phyloP scores from a whole-genome alignment of 1,140 invertebrate genomes.

The Cepaea nemoralis region DNA sequence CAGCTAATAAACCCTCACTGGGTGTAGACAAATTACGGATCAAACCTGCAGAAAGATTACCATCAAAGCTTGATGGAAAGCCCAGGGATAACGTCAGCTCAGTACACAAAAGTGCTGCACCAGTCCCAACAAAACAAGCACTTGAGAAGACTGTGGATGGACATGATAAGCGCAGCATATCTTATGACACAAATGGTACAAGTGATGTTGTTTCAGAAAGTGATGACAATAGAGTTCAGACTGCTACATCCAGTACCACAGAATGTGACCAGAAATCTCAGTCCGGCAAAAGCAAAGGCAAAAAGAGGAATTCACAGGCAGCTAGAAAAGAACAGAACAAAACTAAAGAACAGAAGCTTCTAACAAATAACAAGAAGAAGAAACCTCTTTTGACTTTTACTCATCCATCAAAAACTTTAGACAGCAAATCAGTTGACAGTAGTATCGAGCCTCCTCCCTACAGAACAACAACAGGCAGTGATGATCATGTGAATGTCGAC shows the following conservation, averaged over 20 bases:
- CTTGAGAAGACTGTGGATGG: slow-evolving; percentile 12
- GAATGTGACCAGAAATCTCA: slow-evolving; percentile 32
- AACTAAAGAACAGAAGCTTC: slow-evolving; percentile 38
- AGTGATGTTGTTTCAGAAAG: slow-evolving; percentile 60
- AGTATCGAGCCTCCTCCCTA: slow-evolving; percentile 48
- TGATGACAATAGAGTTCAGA: slow-evolving; percentile 49
- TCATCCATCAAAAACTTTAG: slow-evolving; percentile 53
- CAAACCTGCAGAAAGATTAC: slow-evolving; percentile 46
- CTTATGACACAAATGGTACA: slow-evolving; percentile 53
- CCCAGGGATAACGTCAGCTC: slow-evolving; percentile 36
- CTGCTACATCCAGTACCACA: slow-evolving; percentile 38
- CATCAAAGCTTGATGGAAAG: slow-evolving; percentile 55
- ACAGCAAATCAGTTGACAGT: not conserved
- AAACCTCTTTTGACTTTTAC: slow-evolving; percentile 62
- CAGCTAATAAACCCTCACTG: slow-evolving; percentile 51
- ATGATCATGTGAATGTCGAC: slow-evolving; percentile 9
- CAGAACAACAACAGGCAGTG: slow-evolving; percentile 39
- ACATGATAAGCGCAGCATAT: slow-evolving; percentile 44
- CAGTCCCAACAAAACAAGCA: slow-evolving; percentile 13
- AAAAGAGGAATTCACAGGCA: slow-evolving; percentile 38
- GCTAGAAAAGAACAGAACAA: slow-evolving; percentile 30
- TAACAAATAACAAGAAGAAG: slow-evolving; percentile 60
- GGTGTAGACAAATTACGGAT: slow-evolving; percentile 54
- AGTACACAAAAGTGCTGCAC: slow-evolving; percentile 12
- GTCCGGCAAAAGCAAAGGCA: slow-evolving; percentile 46